Evolutionary conservation across 2,888 invertebrate genomes (phyloP).

Genomic region (Platycnemis pennipes): DNA sequence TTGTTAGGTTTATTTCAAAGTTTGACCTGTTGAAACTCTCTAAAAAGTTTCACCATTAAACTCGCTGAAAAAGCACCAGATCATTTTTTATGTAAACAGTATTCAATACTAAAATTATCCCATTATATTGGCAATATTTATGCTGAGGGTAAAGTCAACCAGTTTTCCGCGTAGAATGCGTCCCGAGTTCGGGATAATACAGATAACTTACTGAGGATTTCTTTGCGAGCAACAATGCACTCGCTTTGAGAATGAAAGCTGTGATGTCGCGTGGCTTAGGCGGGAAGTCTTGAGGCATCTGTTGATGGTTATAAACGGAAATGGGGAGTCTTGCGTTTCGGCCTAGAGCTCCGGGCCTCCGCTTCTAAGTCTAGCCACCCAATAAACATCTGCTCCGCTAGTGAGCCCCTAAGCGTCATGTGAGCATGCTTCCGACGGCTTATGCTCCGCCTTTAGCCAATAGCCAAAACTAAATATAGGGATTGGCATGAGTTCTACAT

Average conservation of each 20-base stretch:
- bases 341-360: background rate
- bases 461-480: slow-evolving; percentile 28
- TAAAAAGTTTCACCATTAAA: no score
- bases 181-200: no score
- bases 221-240: background rate
- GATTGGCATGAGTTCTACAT: slow-evolving; percentile 39
- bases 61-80: no score
- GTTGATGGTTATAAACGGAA: background rate
- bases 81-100: no score
- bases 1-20: no score
- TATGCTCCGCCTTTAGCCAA: slow-evolving; percentile 35
- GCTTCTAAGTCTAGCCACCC: background rate
- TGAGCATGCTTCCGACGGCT: slow-evolving; percentile 26
- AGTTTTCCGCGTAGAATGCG: no score
- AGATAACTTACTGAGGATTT: background rate
- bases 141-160: no score
- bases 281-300: background rate
- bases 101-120: no score
- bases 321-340: background rate
- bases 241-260: background rate
- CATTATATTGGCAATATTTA: no score
- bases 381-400: background rate
- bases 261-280: background rate
- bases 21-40: no score
- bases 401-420: slow-evolving; percentile 13